Percentiles rank a stretch among this genome's conserved stretches.
These are phyloP conservation scores for Molanna angustata DNA, from an alignment of 2,888 invertebrate genomes.

Conservation along the genomic window DNA sequence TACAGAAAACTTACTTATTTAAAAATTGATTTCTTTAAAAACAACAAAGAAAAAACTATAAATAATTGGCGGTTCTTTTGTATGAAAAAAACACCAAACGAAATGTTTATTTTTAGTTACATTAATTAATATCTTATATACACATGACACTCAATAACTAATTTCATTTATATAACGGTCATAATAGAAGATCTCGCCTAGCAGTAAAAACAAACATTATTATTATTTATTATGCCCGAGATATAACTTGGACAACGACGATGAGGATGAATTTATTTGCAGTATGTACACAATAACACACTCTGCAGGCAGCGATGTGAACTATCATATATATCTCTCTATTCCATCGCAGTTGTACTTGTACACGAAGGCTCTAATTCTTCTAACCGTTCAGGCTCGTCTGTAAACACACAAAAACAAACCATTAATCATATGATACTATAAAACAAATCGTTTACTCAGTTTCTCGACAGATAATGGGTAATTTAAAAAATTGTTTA, in stretches of 20 bases:
- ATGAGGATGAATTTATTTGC: too few species aligned
- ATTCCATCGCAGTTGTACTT: constrained; percentile 31
- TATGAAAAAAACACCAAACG: constrained; percentile 18
- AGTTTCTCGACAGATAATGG: too few species aligned
- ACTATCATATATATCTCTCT: constrained; percentile 24
- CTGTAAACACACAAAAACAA: constrained; percentile 10
- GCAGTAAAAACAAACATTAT: too few species aligned
- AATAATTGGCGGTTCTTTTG: constrained; percentile 4
- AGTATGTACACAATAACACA: too few species aligned
- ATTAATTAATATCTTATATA: constrained; percentile 22
- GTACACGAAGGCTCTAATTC: constrained; percentile 25
- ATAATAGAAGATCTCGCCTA: too few species aligned
- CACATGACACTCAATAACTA: constrained; percentile 29
- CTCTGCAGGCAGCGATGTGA: too few species aligned
- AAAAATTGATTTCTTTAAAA: constrained; percentile 18
- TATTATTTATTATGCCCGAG: too few species aligned
- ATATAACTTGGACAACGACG: too few species aligned
- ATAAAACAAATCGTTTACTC: too few species aligned
- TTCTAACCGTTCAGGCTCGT: constrained; percentile 21
- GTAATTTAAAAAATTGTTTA: too few species aligned
- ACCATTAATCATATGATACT: not conserved
- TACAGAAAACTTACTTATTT: constrained; percentile 6
- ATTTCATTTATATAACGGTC: too few species aligned
- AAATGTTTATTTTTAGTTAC: constrained; percentile 8
- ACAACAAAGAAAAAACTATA: constrained; percentile 21